These are phyloP conservation scores for Philypnodon macrostomus DNA, from an alignment of 2,797 vertebrate species.

Conservation along the genomic window DNA sequence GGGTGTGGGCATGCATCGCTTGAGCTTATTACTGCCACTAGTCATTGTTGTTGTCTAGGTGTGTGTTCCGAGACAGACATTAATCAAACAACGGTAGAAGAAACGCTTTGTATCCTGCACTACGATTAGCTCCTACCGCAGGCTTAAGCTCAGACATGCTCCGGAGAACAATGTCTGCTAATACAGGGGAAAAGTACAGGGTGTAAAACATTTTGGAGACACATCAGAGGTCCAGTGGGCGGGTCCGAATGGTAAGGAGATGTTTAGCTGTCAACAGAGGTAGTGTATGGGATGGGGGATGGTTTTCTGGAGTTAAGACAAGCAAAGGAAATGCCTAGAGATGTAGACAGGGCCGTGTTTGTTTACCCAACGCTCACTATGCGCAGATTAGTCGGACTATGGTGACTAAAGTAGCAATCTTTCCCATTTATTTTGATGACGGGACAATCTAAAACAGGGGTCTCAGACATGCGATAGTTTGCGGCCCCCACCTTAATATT, in stretches of 20 bases:
- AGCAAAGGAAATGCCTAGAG: constrained; percentile 62
- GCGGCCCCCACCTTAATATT: too few species aligned
- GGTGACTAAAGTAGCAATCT: background rate
- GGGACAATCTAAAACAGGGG: too few species aligned
- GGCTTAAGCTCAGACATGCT: constrained; percentile 33
- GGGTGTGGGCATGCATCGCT: constrained; percentile 21
- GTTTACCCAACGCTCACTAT: constrained; percentile 55
- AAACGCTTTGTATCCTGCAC: constrained; percentile 23
- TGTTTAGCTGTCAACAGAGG: constrained; percentile 47
- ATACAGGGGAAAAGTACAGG: constrained; percentile 23
- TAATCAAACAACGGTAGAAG: constrained; percentile 42
- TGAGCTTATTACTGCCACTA: constrained; percentile 43
- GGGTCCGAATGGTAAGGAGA: constrained; percentile 25
- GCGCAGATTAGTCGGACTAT: background rate
- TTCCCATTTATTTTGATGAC: too few species aligned
- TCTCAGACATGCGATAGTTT: too few species aligned
- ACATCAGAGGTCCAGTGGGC: constrained; percentile 25
- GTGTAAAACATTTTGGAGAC: constrained; percentile 35
- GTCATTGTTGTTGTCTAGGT: constrained; percentile 37
- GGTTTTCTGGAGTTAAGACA: constrained; percentile 16
- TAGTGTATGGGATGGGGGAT: constrained; percentile 1
- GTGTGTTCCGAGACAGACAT: constrained; percentile 55
- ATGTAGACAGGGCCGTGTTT: constrained; percentile 51
- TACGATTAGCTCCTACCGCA: constrained; percentile 22
- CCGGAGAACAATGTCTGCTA: constrained; percentile 34